Base-by-base conservation (phyloP, 1,140 invertebrate species). In the Brachionus sp. region DNA sequence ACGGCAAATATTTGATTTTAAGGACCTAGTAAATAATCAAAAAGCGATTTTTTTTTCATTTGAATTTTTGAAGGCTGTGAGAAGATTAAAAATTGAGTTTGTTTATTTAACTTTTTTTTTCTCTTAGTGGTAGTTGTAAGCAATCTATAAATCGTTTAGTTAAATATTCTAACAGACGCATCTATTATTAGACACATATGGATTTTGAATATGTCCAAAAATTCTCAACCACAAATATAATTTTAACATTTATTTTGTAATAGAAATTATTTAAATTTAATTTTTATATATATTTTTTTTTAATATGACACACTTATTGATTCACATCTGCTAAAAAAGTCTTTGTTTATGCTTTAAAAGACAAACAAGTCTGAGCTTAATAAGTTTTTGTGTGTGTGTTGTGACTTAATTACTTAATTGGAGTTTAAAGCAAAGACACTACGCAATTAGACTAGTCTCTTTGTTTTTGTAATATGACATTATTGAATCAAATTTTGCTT, bases 331-430 rank as follows among this genome's bases (percentile, higher is more conserved):
- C 19, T 57, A 19, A 3, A n/a, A 19, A 10, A 25, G 50, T 3
- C 19, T 57, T 57, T 16, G 19, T 23, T 25, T 19, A 57, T 19
- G 19, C 5, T 57, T 57, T 57, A 57, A 57, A 19, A 23, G 19
- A 57, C 9, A 57, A 50, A 13, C 16, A 23, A 57, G 50, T 5
- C 50, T 57, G 19, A 57, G 50, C 50, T 19, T 23, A 5, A 19
- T 23, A 23, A 57, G 16, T 57, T 29, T 29, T 29, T 29, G 29
- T 29, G 29, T 29, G 29, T 29, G 29, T 29, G 29, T n/a, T 57
- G 50, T 57, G 50, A 57, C 50, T 57, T 57, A 57, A 57, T 57
- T 57, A 57, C 50, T 57, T 57, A 57, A 57, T 57, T 57, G 50
- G 16, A 57, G 50, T 57, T 19, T 57, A 57, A 57, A 50, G n/a